A percentile compares a stretch with the other conserved stretches of the same genome.
These are phyloP conservation scores for Copidosoma aretas DNA, from an alignment of 2,888 invertebrate genomes.

Conservation along the genomic window DNA sequence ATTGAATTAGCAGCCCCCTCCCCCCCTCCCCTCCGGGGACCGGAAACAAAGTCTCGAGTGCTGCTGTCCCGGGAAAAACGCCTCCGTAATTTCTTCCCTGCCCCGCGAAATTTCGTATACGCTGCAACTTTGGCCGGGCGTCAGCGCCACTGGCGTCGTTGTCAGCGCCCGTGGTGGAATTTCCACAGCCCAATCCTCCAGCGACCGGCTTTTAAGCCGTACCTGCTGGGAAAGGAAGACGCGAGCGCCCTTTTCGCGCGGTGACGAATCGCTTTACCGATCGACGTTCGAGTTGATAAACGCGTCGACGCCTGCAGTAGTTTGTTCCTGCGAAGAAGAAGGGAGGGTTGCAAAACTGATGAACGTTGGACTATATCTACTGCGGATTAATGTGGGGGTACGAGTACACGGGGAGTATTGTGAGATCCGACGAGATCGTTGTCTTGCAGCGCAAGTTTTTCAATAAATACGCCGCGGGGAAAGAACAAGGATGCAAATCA, in stretches of 20 bases:
- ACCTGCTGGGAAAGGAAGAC: constrained; percentile 3
- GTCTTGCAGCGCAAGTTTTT: too few species aligned
- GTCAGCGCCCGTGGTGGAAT: too few species aligned
- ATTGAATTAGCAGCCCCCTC: constrained; percentile 16
- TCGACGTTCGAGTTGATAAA: too few species aligned
- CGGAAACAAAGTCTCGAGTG: constrained; percentile 26
- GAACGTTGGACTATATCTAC: too few species aligned
- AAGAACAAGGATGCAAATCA: too few species aligned
- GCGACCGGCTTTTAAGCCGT: constrained; percentile 13
- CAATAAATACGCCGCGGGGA: too few species aligned
- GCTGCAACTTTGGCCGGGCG: background rate
- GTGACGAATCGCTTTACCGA: background rate
- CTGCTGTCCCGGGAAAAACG: background rate
- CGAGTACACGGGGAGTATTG: too few species aligned
- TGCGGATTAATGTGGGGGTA: too few species aligned
- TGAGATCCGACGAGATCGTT: too few species aligned
- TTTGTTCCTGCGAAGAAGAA: too few species aligned
- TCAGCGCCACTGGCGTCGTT: background rate
- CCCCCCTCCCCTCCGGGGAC: background rate
- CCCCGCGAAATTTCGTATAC: background rate
- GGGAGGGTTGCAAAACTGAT: too few species aligned
- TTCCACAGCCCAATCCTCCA: constrained; percentile 15
- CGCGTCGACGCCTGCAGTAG: too few species aligned
- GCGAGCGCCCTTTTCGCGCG: background rate
- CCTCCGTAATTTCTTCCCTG: background rate